These are phyloP conservation scores for Cataglyphis altisquamis DNA, from an alignment of 2,888 invertebrate species.

Conservation along the genomic window DNA sequence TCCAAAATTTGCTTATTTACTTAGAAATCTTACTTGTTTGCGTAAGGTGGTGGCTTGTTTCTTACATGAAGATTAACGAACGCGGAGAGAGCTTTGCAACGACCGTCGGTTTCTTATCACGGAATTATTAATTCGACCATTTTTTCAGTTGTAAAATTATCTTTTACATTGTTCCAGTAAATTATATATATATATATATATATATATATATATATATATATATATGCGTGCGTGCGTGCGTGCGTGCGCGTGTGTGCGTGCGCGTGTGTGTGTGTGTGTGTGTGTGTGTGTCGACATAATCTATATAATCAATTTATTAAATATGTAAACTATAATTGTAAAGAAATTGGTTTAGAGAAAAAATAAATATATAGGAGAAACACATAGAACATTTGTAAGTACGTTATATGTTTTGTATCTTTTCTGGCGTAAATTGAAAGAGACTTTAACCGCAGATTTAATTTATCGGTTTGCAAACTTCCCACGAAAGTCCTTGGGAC, in stretches of 20 bases:
- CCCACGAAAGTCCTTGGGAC: neutral
- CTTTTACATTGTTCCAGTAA: neutral
- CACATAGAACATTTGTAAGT: neutral
- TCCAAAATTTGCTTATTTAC: slow-evolving; percentile 57
- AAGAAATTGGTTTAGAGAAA: neutral
- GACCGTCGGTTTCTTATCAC: neutral
- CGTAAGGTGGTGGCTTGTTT: slow-evolving; percentile 20
- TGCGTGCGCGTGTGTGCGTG: too few relatives aligned
- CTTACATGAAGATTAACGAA: slow-evolving; percentile 34
- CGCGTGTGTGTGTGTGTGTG: too few relatives aligned
- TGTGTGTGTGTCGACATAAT: too few relatives aligned
- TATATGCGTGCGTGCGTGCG: neutral
- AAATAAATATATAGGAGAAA: neutral
- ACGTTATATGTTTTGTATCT: neutral
- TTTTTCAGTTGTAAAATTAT: slow-evolving; percentile 1
- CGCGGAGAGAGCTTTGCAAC: slow-evolving; percentile 18
- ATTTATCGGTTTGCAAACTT: neutral
- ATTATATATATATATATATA: neutral
- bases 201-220: neutral
- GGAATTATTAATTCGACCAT: neutral
- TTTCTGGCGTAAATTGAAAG: neutral
- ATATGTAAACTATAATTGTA: neutral
- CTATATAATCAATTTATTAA: neutral
- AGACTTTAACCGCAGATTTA: neutral
- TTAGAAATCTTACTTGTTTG: slow-evolving; percentile 56